Percentiles rank a stretch among this genome's conserved stretches.
phyloP scores from a whole-genome alignment of 2,797 vertebrate species.

The Poeciliopsis infans region DNA sequence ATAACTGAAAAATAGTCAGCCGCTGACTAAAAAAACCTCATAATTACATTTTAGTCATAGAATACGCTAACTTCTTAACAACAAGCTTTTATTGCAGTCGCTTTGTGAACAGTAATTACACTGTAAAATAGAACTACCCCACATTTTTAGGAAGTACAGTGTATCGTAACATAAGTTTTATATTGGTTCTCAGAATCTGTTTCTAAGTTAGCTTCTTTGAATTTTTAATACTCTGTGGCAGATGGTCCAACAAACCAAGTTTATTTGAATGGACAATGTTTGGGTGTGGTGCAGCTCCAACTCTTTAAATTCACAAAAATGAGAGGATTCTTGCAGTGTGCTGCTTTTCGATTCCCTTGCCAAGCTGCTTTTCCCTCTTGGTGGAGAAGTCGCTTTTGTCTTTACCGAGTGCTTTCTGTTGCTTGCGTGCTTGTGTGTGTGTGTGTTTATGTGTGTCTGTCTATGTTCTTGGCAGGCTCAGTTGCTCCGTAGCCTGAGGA shows the following conservation, averaged over 20 bases:
- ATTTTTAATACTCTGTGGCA: background rate
- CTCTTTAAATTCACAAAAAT: slow-evolving; percentile 5
- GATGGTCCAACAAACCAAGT: slow-evolving; percentile 1
- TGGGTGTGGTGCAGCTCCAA: slow-evolving; percentile 18
- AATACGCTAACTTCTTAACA: background rate
- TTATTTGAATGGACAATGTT: slow-evolving; percentile 14
- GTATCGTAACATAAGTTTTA: background rate
- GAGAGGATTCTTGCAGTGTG: slow-evolving; percentile 13
- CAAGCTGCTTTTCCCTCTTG: slow-evolving; percentile 20
- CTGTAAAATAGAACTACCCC: background rate
- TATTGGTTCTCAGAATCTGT: background rate
- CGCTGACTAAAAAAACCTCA: background rate
- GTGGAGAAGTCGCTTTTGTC: slow-evolving; percentile 54
- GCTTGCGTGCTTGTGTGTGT: slow-evolving; percentile 17
- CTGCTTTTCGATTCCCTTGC: slow-evolving; percentile 10
- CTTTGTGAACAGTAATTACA: background rate
- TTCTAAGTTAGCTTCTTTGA: background rate
- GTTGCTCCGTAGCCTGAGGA: slow-evolving; percentile 64
- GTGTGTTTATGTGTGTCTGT: slow-evolving; percentile 22
- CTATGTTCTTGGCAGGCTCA: slow-evolving; percentile 65
- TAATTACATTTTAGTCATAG: background rate
- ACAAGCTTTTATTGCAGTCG: background rate
- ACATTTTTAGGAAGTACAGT: background rate
- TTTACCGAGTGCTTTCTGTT: slow-evolving; percentile 47
- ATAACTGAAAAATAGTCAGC: background rate